Percentiles rank a stretch among this genome's conserved stretches.
These are phyloP conservation scores for Cossypha caffra DNA, from an alignment of 2,797 vertebrate species.

Conservation along the genomic window DNA sequence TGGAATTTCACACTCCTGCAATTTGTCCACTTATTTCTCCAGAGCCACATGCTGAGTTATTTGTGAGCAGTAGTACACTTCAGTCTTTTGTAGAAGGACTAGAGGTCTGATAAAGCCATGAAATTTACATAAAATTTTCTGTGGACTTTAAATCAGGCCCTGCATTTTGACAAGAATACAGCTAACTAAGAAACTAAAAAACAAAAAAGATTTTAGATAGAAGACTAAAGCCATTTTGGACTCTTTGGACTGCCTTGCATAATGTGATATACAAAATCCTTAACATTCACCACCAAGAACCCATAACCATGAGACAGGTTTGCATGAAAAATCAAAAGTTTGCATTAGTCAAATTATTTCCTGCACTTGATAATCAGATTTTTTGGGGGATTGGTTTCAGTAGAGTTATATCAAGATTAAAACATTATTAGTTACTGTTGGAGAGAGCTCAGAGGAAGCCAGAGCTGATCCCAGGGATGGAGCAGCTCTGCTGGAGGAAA, in stretches of 20 bases:
- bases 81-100: background rate
- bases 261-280: background rate
- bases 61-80: background rate
- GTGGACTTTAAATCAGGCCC: background rate
- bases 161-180: background rate
- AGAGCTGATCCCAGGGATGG: background rate
- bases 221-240: accelerated
- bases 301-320: background rate
- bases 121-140: background rate
- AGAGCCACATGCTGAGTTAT: background rate
- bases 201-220: background rate
- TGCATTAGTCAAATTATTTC: background rate
- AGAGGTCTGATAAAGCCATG: background rate
- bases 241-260: background rate
- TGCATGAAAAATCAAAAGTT: background rate
- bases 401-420: background rate
- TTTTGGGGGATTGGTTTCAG: background rate
- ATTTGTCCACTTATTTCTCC: background rate
- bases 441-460: background rate
- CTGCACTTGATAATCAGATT: background rate
- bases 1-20: background rate
- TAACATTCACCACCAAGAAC: accelerated
- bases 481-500: background rate
- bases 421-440: background rate
- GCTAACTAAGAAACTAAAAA: background rate